phyloP scores from a whole-genome alignment of 2,797 vertebrate species.

The Moxostoma hubbsi region DNA sequence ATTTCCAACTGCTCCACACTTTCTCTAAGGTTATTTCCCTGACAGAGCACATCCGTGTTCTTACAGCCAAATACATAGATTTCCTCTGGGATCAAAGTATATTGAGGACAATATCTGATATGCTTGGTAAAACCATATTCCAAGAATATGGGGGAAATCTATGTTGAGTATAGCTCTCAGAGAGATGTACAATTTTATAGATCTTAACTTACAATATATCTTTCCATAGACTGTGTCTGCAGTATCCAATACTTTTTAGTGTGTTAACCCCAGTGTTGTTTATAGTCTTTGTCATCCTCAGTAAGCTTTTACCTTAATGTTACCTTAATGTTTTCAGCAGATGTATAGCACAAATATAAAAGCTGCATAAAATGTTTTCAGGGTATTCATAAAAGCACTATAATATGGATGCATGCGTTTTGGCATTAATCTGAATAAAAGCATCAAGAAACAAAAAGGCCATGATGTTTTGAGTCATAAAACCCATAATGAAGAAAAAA shows the following conservation, averaged over 20 bases:
- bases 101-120: constrained; percentile 21
- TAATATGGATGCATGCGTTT: background rate
- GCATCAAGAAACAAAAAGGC: constrained; percentile 4
- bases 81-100: constrained; percentile 35
- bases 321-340: background rate
- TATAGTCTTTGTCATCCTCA: background rate
- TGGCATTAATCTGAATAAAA: background rate
- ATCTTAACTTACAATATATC: constrained; percentile 31
- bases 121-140: constrained; percentile 38
- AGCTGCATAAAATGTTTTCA: background rate
- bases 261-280: constrained; percentile 18
- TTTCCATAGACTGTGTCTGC: constrained; percentile 13
- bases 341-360: background rate
- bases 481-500: constrained; percentile 67
- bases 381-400: background rate
- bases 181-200: constrained; percentile 20
- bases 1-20: constrained; percentile 10
- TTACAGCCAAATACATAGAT: constrained; percentile 36
- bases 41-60: constrained; percentile 31
- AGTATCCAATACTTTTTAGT: constrained; percentile 20
- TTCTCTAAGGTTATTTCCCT: constrained; percentile 30
- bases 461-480: constrained; percentile 20
- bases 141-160: constrained; percentile 18
- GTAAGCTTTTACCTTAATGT: constrained; percentile 7
- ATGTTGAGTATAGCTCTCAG: constrained; percentile 18